Base-by-base conservation (phyloP, 2,888 invertebrate species). In the Octodonta nipae region DNA sequence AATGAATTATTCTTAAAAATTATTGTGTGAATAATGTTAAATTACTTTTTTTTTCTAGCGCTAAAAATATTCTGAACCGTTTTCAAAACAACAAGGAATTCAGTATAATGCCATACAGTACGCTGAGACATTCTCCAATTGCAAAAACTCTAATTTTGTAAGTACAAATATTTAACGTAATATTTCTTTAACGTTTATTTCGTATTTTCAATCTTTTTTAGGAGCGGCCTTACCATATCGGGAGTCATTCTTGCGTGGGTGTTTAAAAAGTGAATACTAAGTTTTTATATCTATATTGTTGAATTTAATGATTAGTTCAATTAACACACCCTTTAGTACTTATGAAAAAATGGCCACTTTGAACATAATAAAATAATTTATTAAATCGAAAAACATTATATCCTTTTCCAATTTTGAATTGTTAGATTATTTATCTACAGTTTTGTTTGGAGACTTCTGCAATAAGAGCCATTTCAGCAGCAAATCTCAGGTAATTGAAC, bases 121-220 rank as follows among this genome's bases (percentile, higher is more conserved):
- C 45, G 16, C 35, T 58, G 15, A 54, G 48, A 33, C 59, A 59
- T 49, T 59, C 59, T 1, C 43, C 49, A 7, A 28, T 47, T 4
- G 40, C 47, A 4, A 46, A 46, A 31, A 44, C 43, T 7, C 36
- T 46, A n/a, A 32, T 56, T 24, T 45, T 54, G 57, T 56, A 45
- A 54, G 54, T 54, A 41, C 35, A 14, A 24, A 34, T 22, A 17
- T 20, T 32, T 2, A 22, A 22, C n/a, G n/a, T n/a, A 22, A 34
- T 13, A 24, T 29, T 29, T 24, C 15, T 30, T 17, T 15, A 16
- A 15, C 11, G 12, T 15, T 12, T 13, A 16, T 17, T 16, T 6
- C 7, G 20, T 31, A 11, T 25, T 8, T 29, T 30, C 14, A 33
- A 29, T 24, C 28, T 36, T 17, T 46, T 46, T 16, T 31, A 47